Evolutionary conservation across 2,113 vertebrate genomes (phyloP).

Genomic region (Hydrolagus affinis): DNA sequence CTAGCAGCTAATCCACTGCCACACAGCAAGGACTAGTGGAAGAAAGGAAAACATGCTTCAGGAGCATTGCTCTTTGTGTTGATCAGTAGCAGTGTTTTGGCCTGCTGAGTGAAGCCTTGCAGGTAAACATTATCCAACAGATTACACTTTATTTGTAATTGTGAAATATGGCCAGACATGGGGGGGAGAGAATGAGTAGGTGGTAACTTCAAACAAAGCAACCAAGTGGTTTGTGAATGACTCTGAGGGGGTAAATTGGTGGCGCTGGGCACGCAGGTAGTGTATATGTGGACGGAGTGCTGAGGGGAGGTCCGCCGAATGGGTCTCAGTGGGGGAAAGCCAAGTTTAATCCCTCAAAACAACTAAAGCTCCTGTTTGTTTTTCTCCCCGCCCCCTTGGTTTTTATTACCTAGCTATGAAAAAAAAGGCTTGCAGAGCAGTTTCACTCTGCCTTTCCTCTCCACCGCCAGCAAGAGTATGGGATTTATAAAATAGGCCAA

Average conservation of each 20-base stretch:
- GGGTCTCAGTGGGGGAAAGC: conserved; percentile 36
- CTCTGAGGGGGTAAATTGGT: conserved; percentile 41
- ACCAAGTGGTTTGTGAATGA: conserved; percentile 45
- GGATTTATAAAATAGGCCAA: too few relatives aligned
- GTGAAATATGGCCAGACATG: conserved; percentile 55
- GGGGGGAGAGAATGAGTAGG: conserved; percentile 36
- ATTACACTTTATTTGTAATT: conserved; percentile 53
- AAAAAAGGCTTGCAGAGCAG: not conserved
- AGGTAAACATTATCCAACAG: conserved; percentile 60
- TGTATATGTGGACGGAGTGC: conserved; percentile 52
- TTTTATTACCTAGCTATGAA: not conserved
- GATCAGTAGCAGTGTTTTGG: conserved; percentile 40
- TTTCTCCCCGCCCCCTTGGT: not conserved
- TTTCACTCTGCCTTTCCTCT: not conserved
- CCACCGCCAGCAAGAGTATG: not conserved
- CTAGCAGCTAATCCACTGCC: conserved; percentile 35
- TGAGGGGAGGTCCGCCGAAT: conserved; percentile 39
- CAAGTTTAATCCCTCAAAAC: conserved; percentile 64
- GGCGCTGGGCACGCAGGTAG: conserved; percentile 41
- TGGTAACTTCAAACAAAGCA: conserved; percentile 56
- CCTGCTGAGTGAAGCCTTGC: conserved; percentile 50
- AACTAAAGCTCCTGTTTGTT: conserved; percentile 46
- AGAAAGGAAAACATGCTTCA: conserved; percentile 14
- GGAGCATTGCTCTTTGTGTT: conserved; percentile 24
- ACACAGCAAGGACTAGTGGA: conserved; percentile 32